These are phyloP conservation scores for Cassiopea xamachana DNA, from an alignment of 30 jellyfish, hydroid and myxozoan genomes.

Conservation along the genomic window DNA sequence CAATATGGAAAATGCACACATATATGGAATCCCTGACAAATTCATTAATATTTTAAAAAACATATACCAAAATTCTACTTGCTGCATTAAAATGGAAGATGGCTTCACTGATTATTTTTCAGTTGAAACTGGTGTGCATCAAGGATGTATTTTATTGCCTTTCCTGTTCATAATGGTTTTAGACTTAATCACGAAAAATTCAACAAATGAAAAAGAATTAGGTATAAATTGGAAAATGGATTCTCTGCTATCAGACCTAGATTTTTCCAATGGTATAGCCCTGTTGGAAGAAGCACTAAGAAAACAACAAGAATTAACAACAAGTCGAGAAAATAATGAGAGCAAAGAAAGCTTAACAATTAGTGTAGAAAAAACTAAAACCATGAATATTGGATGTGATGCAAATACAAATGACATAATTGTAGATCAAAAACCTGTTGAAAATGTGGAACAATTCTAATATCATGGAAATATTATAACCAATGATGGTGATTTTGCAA, in stretches of 20 bases:
- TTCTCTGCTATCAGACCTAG: conserved; percentile 15
- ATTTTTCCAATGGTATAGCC: conserved; percentile 22
- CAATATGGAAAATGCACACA: conserved; percentile 15
- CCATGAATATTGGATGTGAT: background rate
- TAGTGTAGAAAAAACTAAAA: conserved; percentile 22
- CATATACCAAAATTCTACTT: background rate
- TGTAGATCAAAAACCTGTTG: background rate
- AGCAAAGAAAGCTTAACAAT: background rate
- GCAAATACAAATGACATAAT: background rate
- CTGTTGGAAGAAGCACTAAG: background rate
- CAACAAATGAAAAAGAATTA: background rate
- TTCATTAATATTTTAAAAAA: background rate
- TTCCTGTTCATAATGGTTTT: conserved; percentile 7
- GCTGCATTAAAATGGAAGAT: conserved; percentile 19
- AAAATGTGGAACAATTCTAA: background rate
- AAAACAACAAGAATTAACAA: conserved; percentile 7
- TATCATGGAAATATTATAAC: conserved; percentile 12
- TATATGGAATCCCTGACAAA: conserved; percentile 7
- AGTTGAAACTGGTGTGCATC: conserved; percentile 20
- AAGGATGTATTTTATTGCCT: conserved; percentile 26
- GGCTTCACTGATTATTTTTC: conserved; percentile 20
- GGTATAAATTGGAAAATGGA: conserved; percentile 3
- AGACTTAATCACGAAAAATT: conserved; percentile 17
- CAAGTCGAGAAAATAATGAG: background rate
- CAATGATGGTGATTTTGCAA: conserved; percentile 1